Evolutionary conservation across 1,140 invertebrate species (phyloP), one percentile per base, ranked within the genome.

Genomic region (Drosophila punjabiensis): DNA sequence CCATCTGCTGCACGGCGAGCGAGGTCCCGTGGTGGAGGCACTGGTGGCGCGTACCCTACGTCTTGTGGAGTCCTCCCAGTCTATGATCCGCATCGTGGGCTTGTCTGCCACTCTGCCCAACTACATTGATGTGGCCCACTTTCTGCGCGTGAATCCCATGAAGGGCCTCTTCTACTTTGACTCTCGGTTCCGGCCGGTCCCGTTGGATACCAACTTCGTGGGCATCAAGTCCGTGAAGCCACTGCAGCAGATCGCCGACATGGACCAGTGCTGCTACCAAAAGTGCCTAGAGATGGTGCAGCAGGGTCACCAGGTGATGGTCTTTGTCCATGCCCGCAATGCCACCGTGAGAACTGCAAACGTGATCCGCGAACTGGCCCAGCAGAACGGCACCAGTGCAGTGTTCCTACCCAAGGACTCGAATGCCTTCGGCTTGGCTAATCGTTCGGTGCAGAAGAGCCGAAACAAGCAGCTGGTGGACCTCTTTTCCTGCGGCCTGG

Each of bases 251-350:
- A 94, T 97, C 79, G 94, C 95, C 75, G 96, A 97, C 87, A 99
- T 99, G 97, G 98, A 99, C 93, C 94, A 96, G 55, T 95, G 98
- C 78, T 99, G 98, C 93, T 99, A 99, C 93, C 97, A 99, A 24
- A 98, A 99, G 95, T 97, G 98, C 7, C 80, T 96, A 0, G 95
- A 97, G 14, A 97, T 98, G 95, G 96, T 99, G 2, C 95, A 95
- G 79, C 96, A 97, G 83, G 98, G 97, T 1, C 97, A 99, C 93
- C 99, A 99, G 94, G 98, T 99, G 0, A 99, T 99, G 98, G 98
- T 99, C 0, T 99, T 99, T 94, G 99, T 99, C 1, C 99, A 99
- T 94, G 98, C 99, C 1, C 94, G 99, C 45, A 99, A 99, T 94
- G 98, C 98, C 9, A 99, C 99, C 0, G 95, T 97, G 18, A 95